A percentile compares a stretch with the other conserved stretches of the same genome.
phyloP scores from a whole-genome alignment of 2,797 vertebrate species.

The Merluccius polli region DNA sequence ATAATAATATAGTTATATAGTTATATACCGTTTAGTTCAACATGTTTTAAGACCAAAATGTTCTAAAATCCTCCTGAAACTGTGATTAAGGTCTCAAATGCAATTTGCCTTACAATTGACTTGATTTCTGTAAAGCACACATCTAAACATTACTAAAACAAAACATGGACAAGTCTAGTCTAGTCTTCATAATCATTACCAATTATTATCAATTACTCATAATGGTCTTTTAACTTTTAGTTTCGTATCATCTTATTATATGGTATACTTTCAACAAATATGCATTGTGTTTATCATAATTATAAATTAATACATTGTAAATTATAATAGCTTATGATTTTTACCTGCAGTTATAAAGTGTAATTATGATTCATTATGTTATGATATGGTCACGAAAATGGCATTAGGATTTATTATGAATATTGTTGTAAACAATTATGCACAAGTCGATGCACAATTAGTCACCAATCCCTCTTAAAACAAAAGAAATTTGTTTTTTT shows the following conservation, averaged over 20 bases:
- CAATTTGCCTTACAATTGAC: no score
- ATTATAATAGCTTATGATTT: background rate
- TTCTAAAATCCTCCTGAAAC: background rate
- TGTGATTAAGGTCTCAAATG: background rate
- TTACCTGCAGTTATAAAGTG: background rate
- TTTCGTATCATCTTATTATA: background rate
- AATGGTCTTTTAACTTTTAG: background rate
- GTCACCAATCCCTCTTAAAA: background rate
- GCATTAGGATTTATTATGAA: background rate
- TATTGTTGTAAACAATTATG: background rate
- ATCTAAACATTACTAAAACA: no score
- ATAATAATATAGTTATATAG: no score
- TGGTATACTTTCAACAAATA: background rate
- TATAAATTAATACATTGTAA: background rate
- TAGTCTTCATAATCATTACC: background rate
- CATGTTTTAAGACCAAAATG: background rate
- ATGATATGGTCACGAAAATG: background rate
- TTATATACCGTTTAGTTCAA: background rate
- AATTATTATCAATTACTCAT: background rate
- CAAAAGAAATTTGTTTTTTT: background rate
- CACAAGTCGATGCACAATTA: constrained; percentile 3
- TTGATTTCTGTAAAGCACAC: no score
- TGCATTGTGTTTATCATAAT: background rate
- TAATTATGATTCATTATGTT: background rate
- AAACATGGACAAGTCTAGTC: no score